Evolutionary conservation across 2,113 vertebrate genomes (phyloP), one percentile per base, ranked within the genome.

Genomic region (Colius striatus): DNA sequence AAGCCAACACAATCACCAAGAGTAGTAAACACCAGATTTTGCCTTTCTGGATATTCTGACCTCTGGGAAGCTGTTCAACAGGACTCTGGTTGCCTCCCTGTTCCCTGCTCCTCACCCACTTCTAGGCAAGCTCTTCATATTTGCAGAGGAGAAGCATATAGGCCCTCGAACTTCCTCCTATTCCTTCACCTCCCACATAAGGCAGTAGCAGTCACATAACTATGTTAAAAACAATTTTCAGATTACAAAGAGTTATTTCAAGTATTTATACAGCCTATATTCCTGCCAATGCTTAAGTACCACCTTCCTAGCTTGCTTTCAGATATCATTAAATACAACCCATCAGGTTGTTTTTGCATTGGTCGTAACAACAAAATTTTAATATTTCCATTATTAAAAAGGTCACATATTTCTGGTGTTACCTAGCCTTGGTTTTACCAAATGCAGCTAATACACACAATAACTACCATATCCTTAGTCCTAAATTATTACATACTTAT

Each of bases 1-100:
- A 92, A 80, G 38, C 7, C 20, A 83, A 32, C 0, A 0, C n/a
- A 67, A 29, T 50, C 41, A 45, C 9, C 11, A 18, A 6, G 75
- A 70, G 4, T 21, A 14, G 27, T 18, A 54, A 54, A 62, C 1
- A 4, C 1, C 16, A 16, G 57, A 51, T 87, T 87, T 81, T 1
- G 0, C 10, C 8, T 51, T 79, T 78, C 26, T 61, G 26, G 26
- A 1, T 22, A 27, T 76, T 30, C 30, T 54, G 29, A 22, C 23
- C 38, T 50, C 45, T 62, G 29, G n/a, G 6, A 76, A 75, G 10
- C 2, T 41, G 10, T 58, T 81, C 0, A 0, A 25, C 43, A 93
- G 43, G 23, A 65, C 13, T 79, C 10, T 12, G 13, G 9, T 62
- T 3, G 2, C 41, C 29, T 68, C 8, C 10, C 32, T 2, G 3